Conservation (phyloP, 2,113 vertebrate genomes). For the Oreocharis arfaki region DNA sequence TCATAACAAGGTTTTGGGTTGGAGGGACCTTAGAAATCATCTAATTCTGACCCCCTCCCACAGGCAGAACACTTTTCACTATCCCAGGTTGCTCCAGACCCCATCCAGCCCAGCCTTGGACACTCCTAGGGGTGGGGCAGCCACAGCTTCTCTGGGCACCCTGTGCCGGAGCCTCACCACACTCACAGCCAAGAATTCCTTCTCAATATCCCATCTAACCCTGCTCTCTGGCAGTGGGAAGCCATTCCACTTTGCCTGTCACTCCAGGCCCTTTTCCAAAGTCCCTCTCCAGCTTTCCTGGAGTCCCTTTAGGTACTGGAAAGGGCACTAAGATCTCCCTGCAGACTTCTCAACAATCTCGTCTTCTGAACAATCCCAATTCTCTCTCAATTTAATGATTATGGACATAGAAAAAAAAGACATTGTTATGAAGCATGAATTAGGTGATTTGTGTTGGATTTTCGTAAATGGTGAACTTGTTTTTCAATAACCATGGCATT, state of each 20-base stretch:
- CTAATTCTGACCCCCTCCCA: not conserved
- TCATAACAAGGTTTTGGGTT: not conserved
- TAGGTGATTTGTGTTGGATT: not conserved
- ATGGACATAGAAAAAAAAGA: not conserved
- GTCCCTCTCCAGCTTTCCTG: too few species aligned
- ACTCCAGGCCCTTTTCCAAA: not conserved
- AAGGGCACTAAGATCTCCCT: rapidly evolving
- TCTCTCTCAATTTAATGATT: not conserved
- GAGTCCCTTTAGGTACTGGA: not conserved
- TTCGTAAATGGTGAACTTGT: not conserved
- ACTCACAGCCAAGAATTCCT: not conserved
- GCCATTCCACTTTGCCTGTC: rapidly evolving
- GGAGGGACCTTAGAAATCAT: not conserved
- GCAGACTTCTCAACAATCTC: not conserved
- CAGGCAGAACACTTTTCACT: not conserved
- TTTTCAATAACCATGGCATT: not conserved
- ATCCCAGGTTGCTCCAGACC: rapidly evolving
- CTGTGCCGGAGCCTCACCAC: not conserved
- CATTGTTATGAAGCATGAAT: rapidly evolving
- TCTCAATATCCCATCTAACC: not conserved
- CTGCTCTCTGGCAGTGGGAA: not conserved
- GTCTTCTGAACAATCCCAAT: not conserved
- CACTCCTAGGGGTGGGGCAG: not conserved
- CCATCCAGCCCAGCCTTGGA: rapidly evolving
- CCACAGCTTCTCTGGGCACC: not conserved